Evolutionary conservation across 2,797 vertebrate genomes (phyloP).

Genomic region (Enteromius trimaculatus): DNA sequence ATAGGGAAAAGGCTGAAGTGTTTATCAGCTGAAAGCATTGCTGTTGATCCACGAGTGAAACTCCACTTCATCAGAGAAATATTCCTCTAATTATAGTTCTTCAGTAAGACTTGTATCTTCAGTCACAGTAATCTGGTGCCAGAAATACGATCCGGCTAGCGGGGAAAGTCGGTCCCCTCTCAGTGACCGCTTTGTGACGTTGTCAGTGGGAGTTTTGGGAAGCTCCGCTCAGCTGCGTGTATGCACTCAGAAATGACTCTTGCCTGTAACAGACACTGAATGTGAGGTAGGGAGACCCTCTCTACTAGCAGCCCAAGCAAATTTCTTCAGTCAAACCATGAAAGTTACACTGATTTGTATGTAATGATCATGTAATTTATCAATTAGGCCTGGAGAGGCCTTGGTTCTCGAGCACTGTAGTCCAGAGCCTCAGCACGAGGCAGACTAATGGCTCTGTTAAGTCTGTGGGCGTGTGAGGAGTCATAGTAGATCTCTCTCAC

Average conservation of each 20-base stretch:
- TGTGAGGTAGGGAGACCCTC: conserved; percentile 27
- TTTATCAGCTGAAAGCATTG: conserved; percentile 5
- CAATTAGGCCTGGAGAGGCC: conserved; percentile 56
- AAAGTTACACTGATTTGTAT: conserved; percentile 60
- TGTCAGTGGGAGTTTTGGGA: conserved; percentile 18
- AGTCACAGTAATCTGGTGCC: conserved; percentile 55
- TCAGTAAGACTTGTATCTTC: conserved; percentile 55
- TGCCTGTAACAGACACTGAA: not conserved
- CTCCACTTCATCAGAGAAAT: conserved; percentile 53
- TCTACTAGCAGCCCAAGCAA: conserved; percentile 39
- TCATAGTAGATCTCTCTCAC: conserved; percentile 49
- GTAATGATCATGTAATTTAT: conserved; percentile 58
- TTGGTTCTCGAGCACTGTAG: conserved; percentile 48
- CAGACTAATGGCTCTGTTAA: conserved; percentile 52
- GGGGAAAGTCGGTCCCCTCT: conserved; percentile 43
- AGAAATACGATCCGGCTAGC: conserved; percentile 53
- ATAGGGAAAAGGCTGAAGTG: not conserved
- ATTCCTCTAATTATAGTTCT: conserved; percentile 57
- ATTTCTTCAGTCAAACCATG: conserved; percentile 50
- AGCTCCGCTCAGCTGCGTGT: not conserved
- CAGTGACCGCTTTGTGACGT: conserved; percentile 22
- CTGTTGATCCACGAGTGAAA: conserved; percentile 38
- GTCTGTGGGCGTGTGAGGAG: conserved; percentile 57
- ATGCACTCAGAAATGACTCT: conserved; percentile 14
- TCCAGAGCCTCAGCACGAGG: conserved; percentile 51